Evolutionary conservation across 2,888 invertebrate genomes (phyloP).

Genomic region (Nasonovia ribisnigri): DNA sequence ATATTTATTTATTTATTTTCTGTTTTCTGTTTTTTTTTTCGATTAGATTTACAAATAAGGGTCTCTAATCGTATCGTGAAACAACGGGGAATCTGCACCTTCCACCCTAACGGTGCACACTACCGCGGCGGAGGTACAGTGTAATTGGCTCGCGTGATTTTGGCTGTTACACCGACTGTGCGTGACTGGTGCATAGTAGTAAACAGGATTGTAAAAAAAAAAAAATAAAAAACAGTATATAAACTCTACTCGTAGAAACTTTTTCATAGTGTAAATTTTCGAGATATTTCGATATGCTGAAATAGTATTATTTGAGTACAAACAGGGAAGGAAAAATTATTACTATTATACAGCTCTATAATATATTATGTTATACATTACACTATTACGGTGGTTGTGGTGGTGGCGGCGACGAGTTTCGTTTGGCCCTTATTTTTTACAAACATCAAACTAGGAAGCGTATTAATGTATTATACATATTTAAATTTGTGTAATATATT

Average conservation of each 20-base stretch:
- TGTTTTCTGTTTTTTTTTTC: conserved; percentile 49
- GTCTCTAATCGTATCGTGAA: conserved; percentile 54
- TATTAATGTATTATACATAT: not conserved
- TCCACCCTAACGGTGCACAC: conserved; percentile 21
- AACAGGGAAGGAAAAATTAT: conserved; percentile 46
- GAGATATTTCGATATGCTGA: conserved; percentile 61
- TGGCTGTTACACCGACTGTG: conserved; percentile 55
- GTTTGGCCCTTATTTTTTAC: conserved; percentile 10
- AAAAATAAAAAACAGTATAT: conserved; percentile 35
- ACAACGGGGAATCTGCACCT: conserved; percentile 58
- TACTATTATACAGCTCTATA: conserved; percentile 18
- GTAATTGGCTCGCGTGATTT: conserved; percentile 65
- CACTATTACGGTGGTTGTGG: no score
- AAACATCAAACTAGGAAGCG: conserved; percentile 28
- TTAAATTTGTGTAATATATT: not conserved
- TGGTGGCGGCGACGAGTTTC: conserved; percentile 2
- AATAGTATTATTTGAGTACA: conserved; percentile 48
- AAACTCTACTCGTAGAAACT: conserved; percentile 42
- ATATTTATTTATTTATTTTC: conserved; percentile 33
- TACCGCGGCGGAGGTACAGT: not conserved
- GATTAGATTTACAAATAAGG: conserved; percentile 65
- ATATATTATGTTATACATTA: not conserved
- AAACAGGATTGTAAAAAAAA: conserved; percentile 61
- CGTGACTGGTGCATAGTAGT: conserved; percentile 58
- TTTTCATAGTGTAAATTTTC: conserved; percentile 61